phyloP scores from a whole-genome alignment of 2,797 vertebrate species.

The Syngnathus acus region DNA sequence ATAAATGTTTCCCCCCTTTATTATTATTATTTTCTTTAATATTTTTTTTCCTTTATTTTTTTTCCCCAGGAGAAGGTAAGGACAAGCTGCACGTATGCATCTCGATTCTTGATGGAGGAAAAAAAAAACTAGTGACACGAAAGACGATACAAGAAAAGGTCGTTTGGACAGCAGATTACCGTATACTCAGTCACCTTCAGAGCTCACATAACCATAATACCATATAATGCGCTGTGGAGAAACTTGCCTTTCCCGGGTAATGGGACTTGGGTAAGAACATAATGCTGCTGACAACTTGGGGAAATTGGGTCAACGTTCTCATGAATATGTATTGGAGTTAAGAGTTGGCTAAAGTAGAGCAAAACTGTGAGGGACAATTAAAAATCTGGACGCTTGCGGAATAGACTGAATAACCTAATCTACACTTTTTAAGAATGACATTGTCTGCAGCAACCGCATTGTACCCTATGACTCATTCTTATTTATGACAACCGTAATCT shows the following conservation, averaged over 20 bases:
- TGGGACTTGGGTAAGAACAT: slow-evolving; percentile 48
- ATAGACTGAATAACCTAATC: neutral
- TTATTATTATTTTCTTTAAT: too few relatives aligned
- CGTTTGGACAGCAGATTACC: slow-evolving; percentile 50
- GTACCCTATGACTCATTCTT: too few relatives aligned
- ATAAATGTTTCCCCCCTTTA: too few relatives aligned
- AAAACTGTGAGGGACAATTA: slow-evolving; percentile 3
- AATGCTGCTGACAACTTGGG: slow-evolving; percentile 32
- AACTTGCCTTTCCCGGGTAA: slow-evolving; percentile 49
- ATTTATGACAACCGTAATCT: too few relatives aligned
- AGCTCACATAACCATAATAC: slow-evolving; percentile 39
- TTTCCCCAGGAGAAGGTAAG: neutral
- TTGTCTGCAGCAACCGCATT: neutral
- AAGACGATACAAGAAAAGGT: slow-evolving; percentile 11
- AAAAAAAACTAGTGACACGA: slow-evolving; percentile 4
- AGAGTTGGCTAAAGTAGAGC: neutral
- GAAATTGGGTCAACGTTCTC: slow-evolving; percentile 43
- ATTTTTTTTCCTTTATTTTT: neutral
- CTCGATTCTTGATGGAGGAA: neutral
- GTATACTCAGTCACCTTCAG: slow-evolving; percentile 31
- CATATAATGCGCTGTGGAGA: slow-evolving; percentile 38
- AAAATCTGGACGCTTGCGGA: neutral
- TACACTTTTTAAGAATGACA: neutral
- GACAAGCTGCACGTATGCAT: neutral
- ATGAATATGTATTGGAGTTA: slow-evolving; percentile 48